Evolutionary conservation across 1,140 invertebrate species (phyloP).

Genomic region (Ridgeia piscesae): DNA sequence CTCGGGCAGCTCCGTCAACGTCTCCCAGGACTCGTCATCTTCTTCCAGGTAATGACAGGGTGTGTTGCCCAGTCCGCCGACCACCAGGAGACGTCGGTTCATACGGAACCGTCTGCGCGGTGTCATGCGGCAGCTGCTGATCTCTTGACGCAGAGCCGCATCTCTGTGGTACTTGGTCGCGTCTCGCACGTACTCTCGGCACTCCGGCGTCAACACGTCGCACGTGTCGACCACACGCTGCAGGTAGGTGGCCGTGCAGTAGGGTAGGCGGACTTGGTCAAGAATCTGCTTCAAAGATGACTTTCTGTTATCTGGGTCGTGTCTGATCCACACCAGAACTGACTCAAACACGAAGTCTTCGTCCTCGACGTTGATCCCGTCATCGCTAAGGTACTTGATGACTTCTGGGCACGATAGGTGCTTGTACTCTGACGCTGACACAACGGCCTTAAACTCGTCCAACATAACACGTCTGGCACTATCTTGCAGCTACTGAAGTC

Average conservation of each 20-base stretch:
- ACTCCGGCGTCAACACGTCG: not conserved
- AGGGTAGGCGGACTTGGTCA: conserved; percentile 8
- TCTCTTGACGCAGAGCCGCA: not conserved
- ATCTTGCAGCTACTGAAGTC: not conserved
- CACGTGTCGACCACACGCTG: not conserved
- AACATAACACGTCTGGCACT: not conserved
- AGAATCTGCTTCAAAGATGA: not conserved
- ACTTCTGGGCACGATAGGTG: not conserved
- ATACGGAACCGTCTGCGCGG: not conserved
- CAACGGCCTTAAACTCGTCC: not conserved
- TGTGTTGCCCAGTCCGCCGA: not conserved
- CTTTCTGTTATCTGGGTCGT: not conserved
- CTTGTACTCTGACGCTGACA: not conserved
- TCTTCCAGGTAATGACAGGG: not conserved
- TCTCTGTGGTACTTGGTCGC: not conserved
- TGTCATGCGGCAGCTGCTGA: not conserved
- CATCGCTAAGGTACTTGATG: conserved; percentile 8
- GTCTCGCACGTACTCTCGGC: not conserved
- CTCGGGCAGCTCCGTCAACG: not conserved
- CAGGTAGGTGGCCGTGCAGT: conserved; percentile 8
- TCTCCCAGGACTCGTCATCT: not conserved
- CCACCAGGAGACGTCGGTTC: not conserved
- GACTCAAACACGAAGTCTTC: not conserved
- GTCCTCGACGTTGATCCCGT: not conserved
- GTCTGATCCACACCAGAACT: not conserved